phyloP scores from a whole-genome alignment of 1,140 invertebrate genomes.

The Homalodisca vitripennis region DNA sequence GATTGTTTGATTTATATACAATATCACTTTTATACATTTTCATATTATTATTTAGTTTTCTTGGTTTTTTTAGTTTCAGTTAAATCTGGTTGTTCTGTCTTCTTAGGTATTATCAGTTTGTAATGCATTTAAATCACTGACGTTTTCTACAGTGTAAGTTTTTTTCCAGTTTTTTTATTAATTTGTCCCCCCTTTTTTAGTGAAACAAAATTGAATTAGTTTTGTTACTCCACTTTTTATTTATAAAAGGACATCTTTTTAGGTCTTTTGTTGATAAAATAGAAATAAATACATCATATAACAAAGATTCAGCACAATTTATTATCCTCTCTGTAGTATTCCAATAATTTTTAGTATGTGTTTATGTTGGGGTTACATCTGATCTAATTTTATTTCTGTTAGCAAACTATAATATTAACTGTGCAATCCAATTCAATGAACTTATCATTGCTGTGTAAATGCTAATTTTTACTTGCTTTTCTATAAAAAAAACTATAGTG shows the following conservation, averaged over 20 bases:
- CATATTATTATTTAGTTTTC: neutral
- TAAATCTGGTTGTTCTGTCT: neutral
- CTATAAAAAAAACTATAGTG: too few species aligned
- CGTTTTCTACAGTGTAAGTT: neutral
- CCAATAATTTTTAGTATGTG: neutral
- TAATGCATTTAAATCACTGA: neutral
- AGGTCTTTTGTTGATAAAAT: constrained; percentile 18
- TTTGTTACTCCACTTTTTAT: constrained; percentile 12
- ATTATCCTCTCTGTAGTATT: neutral
- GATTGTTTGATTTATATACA: neutral
- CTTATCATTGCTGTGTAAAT: neutral
- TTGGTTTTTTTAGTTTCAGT: neutral
- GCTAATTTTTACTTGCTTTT: too few species aligned
- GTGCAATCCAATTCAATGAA: neutral
- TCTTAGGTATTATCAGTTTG: neutral
- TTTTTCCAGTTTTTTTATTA: neutral
- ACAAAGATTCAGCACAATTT: neutral
- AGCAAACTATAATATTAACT: neutral
- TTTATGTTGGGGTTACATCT: neutral
- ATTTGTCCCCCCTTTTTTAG: neutral
- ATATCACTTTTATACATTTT: neutral
- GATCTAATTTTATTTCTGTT: neutral
- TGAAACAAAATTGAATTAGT: neutral
- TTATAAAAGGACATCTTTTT: constrained; percentile 8
- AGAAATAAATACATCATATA: constrained; percentile 23